phyloP scores from a whole-genome alignment of 2,797 vertebrate species.

The Protonibea diacanthus region DNA sequence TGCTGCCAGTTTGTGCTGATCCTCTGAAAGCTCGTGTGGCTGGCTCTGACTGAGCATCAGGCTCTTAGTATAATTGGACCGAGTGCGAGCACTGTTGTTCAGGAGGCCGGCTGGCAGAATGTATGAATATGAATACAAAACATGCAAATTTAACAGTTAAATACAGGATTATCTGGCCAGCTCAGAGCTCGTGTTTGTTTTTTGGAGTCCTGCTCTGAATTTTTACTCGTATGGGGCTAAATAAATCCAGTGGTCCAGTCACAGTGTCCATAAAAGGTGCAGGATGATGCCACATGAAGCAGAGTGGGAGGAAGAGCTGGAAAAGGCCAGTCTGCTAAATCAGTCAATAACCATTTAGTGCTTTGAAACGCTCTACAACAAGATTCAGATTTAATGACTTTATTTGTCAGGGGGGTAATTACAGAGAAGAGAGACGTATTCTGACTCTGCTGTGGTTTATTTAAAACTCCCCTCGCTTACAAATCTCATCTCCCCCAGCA shows the following conservation, averaged over 20 bases:
- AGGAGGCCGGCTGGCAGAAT: slow-evolving; percentile 30
- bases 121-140: not conserved
- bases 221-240: not conserved
- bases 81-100: slow-evolving; percentile 40
- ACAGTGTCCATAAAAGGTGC: not conserved
- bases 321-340: slow-evolving; percentile 25
- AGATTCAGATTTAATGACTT: slow-evolving; percentile 49
- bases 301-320: slow-evolving; percentile 14
- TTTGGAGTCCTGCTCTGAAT: not conserved
- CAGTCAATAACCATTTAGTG: slow-evolving; percentile 35
- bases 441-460: slow-evolving; percentile 45
- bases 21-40: slow-evolving; percentile 64
- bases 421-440: slow-evolving; percentile 14
- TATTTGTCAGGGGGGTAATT: slow-evolving; percentile 50
- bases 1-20: slow-evolving; percentile 66
- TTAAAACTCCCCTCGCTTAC: slow-evolving; percentile 32
- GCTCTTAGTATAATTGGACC: slow-evolving; percentile 70
- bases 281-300: slow-evolving; percentile 1
- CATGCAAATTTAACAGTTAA: slow-evolving; percentile 31
- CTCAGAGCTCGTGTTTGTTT: not conserved
- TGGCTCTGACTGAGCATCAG: slow-evolving; percentile 38
- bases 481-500: slow-evolving; percentile 2
- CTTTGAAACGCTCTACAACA: not conserved
- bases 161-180: slow-evolving; percentile 16
- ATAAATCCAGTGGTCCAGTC: not conserved